Percentiles rank a stretch among this genome's conserved stretches.
phyloP scores from a whole-genome alignment of 2,888 invertebrate species.

The Macrosoma leucophasiata region DNA sequence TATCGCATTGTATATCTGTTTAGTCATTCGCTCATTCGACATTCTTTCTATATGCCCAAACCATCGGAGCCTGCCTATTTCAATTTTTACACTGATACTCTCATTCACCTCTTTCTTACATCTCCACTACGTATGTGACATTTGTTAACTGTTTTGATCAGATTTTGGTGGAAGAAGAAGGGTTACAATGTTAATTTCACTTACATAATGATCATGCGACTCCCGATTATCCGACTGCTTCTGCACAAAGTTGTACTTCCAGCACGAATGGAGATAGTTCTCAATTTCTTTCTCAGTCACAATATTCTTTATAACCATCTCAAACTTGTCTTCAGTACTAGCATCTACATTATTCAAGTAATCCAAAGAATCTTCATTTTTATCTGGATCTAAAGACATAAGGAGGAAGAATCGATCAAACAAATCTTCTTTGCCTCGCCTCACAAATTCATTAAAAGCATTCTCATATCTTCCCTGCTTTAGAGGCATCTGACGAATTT shows the following conservation, averaged over 20 bases:
- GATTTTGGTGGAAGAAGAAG: no score
- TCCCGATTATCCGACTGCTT: constrained; percentile 42
- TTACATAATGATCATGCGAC: constrained; percentile 36
- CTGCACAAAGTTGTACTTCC: constrained; percentile 54
- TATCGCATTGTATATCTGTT: no score
- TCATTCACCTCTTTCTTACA: no score
- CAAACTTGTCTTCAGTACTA: constrained; percentile 61
- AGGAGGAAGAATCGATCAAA: constrained; percentile 48
- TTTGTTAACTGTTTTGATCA: no score
- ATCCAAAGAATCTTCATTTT: constrained; percentile 40
- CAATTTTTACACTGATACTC: no score
- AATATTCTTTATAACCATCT: constrained; percentile 43
- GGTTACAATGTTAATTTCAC: no score
- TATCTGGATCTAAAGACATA: constrained; percentile 32
- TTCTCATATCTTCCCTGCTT: constrained; percentile 52
- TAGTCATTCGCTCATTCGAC: no score
- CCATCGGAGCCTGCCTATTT: no score
- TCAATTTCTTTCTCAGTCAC: constrained; percentile 57
- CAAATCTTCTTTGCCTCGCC: constrained; percentile 53
- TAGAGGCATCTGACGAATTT: constrained; percentile 45
- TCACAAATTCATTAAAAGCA: constrained; percentile 56
- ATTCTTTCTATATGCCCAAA: no score
- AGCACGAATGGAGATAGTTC: constrained; percentile 58
- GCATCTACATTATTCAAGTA: constrained; percentile 52
- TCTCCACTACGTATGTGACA: no score